Percentiles rank a stretch among this genome's conserved stretches.
phyloP scores from a whole-genome alignment of 2,888 invertebrate genomes.

The Danaus chrysippus region DNA sequence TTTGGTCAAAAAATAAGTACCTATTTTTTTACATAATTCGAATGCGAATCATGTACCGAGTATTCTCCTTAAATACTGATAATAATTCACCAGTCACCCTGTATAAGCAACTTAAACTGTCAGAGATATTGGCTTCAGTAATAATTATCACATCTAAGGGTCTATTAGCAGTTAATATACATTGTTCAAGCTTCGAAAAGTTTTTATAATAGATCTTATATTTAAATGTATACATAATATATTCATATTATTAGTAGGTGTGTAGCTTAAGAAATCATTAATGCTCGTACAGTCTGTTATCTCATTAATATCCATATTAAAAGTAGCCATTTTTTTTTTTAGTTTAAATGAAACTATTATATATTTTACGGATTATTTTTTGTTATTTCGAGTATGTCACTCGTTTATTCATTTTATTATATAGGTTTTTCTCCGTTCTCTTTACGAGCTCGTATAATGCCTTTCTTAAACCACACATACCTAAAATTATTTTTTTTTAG shows the following conservation, averaged over 20 bases:
- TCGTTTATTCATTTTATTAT: constrained; percentile 13
- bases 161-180: constrained; percentile 8
- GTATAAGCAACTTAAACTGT: constrained; percentile 15
- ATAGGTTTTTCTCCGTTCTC: constrained; percentile 9
- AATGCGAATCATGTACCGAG: no score
- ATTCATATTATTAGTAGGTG: neutral
- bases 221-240: constrained; percentile 4
- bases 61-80: no score
- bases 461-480: constrained; percentile 25
- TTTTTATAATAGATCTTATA: neutral
- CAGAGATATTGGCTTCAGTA: constrained; percentile 27
- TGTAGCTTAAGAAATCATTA: no score
- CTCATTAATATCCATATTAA: no score
- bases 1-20: no score
- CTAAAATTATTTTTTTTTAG: constrained; percentile 13
- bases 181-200: constrained; percentile 13
- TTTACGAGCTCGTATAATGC: constrained; percentile 16
- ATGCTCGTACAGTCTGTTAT: no score
- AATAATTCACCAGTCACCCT: no score
- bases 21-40: no score
- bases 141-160: constrained; percentile 15
- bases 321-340: no score
- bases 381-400: constrained; percentile 7
- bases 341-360: no score
- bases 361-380: neutral